Conservation (phyloP, 1,140 invertebrate species). For the Rhynchophorus ferrugineus region DNA sequence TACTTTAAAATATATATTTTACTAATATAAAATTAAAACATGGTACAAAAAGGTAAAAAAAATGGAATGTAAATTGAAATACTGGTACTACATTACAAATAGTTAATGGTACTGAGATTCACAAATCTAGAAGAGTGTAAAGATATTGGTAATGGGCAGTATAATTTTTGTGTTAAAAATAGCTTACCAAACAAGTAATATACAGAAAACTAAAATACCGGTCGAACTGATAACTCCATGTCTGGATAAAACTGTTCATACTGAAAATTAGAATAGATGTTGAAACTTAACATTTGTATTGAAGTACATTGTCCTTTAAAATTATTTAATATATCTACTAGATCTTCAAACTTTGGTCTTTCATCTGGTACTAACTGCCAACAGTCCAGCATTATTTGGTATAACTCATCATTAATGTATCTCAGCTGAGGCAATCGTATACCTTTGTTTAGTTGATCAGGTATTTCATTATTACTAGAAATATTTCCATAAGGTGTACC, state of each 20-base stretch:
- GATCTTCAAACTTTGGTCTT: constrained; percentile 59
- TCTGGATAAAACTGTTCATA: constrained; percentile 37
- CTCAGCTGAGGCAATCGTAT: constrained; percentile 62
- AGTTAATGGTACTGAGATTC: too few relatives aligned
- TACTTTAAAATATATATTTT: too few relatives aligned
- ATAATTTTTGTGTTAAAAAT: too few relatives aligned
- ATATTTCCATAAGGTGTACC: constrained; percentile 70
- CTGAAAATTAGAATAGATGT: constrained; percentile 33
- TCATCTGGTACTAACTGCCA: constrained; percentile 77
- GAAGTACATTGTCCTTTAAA: constrained; percentile 26
- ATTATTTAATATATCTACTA: constrained; percentile 40
- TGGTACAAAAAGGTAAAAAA: too few relatives aligned
- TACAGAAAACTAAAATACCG: constrained; percentile 28
- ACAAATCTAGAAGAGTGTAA: too few relatives aligned
- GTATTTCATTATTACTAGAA: constrained; percentile 58
- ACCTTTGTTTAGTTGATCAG: constrained; percentile 58
- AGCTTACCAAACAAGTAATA: too few relatives aligned
- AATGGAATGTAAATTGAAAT: too few relatives aligned
- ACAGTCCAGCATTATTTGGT: constrained; percentile 75
- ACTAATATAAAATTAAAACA: too few relatives aligned
- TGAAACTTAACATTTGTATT: constrained; percentile 28
- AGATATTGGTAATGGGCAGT: too few relatives aligned
- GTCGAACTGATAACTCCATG: constrained; percentile 31
- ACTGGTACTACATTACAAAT: too few relatives aligned
- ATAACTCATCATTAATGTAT: constrained; percentile 66